phyloP scores from a whole-genome alignment of 2,797 vertebrate genomes.

The Pagetopsis macropterus region DNA sequence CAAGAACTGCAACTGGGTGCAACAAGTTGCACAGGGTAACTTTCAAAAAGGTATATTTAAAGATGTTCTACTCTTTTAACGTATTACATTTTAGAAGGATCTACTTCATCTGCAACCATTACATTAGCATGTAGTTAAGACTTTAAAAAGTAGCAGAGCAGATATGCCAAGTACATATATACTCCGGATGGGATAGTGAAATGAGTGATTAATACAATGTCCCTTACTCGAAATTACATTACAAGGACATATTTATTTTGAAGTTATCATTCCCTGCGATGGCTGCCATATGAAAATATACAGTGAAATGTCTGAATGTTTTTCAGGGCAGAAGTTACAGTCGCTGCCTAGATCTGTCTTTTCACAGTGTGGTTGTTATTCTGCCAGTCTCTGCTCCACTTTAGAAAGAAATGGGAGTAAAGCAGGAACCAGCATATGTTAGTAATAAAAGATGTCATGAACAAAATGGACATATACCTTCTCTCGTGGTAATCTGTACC shows the following conservation, averaged over 20 bases:
- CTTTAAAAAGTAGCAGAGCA: conserved; percentile 1
- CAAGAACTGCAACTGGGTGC: neutral
- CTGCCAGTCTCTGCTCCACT: conserved; percentile 43
- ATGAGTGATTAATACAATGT: conserved; percentile 10
- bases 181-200: conserved; percentile 5
- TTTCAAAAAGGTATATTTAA: neutral
- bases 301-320: conserved; percentile 18
- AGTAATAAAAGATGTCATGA: conserved; percentile 76
- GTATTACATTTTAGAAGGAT: neutral
- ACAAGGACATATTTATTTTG: neutral
- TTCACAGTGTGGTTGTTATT: conserved; percentile 50
- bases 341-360: conserved; percentile 42
- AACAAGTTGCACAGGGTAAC: neutral
- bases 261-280: conserved; percentile 2
- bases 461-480: conserved; percentile 74
- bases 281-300: conserved; percentile 23
- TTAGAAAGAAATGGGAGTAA: conserved; percentile 55
- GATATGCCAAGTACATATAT: neutral
- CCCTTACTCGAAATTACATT: conserved; percentile 7
- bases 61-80: neutral
- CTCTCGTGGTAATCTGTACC: conserved; percentile 75
- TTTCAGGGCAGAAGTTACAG: conserved; percentile 25
- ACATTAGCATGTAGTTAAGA: neutral
- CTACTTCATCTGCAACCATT: conserved; percentile 2
- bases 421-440: conserved; percentile 72